Percentiles rank a stretch among this genome's conserved stretches.
phyloP scores from a whole-genome alignment of 2,797 vertebrate genomes.

The Anguilla pacifica region DNA sequence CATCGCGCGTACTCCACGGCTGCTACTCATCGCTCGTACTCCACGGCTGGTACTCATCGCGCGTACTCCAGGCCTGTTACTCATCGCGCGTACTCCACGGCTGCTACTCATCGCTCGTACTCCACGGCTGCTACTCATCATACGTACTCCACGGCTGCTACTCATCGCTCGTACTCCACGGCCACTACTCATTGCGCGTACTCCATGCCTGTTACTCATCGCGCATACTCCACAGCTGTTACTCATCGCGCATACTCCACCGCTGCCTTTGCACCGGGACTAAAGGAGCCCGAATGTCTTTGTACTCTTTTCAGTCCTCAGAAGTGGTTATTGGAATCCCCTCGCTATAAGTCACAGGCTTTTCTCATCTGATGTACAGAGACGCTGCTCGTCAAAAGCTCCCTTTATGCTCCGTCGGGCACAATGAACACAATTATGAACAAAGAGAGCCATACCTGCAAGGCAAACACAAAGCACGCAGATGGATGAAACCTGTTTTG shows the following conservation, averaged over 20 bases:
- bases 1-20: too few relatives aligned
- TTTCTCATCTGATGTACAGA: background rate
- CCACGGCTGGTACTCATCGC: too few relatives aligned
- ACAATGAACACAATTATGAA: constrained; percentile 77
- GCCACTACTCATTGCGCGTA: too few relatives aligned
- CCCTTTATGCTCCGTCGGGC: constrained; percentile 70
- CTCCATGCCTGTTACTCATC: too few relatives aligned
- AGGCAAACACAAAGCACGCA: constrained; percentile 71
- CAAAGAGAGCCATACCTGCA: constrained; percentile 74
- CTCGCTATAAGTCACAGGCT: background rate
- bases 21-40: too few relatives aligned
- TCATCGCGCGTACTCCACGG: too few relatives aligned
- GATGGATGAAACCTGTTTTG: constrained; percentile 65
- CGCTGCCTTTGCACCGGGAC: background rate
- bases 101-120: too few relatives aligned
- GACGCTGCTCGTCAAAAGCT: constrained; percentile 62
- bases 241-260: background rate
- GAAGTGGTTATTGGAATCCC: background rate
- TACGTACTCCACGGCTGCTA: too few relatives aligned
- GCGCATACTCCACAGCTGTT: background rate
- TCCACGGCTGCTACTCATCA: too few relatives aligned
- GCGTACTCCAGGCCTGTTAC: too few relatives aligned
- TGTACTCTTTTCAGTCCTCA: background rate
- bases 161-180: too few relatives aligned
- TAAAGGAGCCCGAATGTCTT: background rate